Percentiles rank a stretch among this genome's conserved stretches.
Conservation (phyloP, 2,797 vertebrate species). For the Apodemus agrarius region DNA sequence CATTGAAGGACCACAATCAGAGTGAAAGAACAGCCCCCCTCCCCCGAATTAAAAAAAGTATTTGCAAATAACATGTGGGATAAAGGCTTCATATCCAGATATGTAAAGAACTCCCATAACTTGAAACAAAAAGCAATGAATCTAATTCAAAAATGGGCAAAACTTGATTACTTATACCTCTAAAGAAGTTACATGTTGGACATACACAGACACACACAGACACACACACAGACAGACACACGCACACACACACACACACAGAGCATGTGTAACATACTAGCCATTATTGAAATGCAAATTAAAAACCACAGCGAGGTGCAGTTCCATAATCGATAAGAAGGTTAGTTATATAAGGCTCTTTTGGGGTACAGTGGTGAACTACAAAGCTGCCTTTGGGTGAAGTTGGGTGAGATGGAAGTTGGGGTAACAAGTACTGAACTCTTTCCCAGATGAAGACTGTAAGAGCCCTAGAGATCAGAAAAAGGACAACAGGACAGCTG, state of each 20-base stretch:
- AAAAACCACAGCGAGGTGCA: neutral
- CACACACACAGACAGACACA: neutral
- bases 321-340: neutral
- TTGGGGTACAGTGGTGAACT: too few relatives aligned
- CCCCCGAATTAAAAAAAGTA: neutral
- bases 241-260: fast-evolving
- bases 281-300: neutral
- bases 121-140: neutral
- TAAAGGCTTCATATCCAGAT: neutral
- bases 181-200: neutral
- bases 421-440: neutral
- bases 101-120: neutral
- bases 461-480: neutral
- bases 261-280: neutral
- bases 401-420: neutral
- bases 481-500: neutral
- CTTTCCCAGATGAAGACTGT: neutral
- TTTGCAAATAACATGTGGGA: neutral
- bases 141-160: neutral
- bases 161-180: neutral
- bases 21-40: neutral
- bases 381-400: neutral
- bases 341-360: neutral
- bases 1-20: neutral
- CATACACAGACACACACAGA: neutral